Evolutionary conservation across 2,888 invertebrate genomes (phyloP).

Genomic region (Sesamia inferens): DNA sequence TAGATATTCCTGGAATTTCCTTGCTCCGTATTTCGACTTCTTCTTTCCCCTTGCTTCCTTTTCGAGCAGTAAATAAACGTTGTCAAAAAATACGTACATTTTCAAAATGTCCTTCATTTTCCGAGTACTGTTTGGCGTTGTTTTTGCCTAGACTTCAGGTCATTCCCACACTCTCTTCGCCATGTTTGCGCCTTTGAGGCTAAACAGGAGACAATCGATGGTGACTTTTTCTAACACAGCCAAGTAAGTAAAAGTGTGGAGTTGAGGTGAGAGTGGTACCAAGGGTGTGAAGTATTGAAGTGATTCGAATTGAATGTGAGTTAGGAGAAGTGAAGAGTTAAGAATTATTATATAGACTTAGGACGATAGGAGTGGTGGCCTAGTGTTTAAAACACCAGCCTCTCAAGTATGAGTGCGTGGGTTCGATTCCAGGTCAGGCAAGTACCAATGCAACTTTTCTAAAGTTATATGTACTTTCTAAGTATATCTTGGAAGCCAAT

Average conservation of each 20-base stretch:
- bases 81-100: slow-evolving; percentile 52
- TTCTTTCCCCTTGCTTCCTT: slow-evolving; percentile 16
- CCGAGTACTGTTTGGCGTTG: slow-evolving; percentile 50
- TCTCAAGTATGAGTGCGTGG: too few relatives aligned
- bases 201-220: slow-evolving; percentile 62
- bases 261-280: slow-evolving; percentile 36
- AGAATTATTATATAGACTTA: not conserved
- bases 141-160: slow-evolving; percentile 55
- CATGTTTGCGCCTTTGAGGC: slow-evolving; percentile 64
- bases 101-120: slow-evolving; percentile 62
- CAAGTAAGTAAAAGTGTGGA: slow-evolving; percentile 61
- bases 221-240: slow-evolving; percentile 67
- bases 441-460: too few relatives aligned
- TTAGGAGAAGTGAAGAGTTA: not conserved
- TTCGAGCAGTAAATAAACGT: slow-evolving; percentile 35
- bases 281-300: not conserved
- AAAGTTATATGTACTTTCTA: too few relatives aligned
- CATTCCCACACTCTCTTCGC: slow-evolving; percentile 63
- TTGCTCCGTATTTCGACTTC: not conserved
- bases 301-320: slow-evolving; percentile 17
- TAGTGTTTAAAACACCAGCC: too few relatives aligned
- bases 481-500: too few relatives aligned
- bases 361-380: too few relatives aligned
- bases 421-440: too few relatives aligned
- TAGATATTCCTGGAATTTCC: not conserved